Percentiles rank a stretch among this genome's conserved stretches.
Evolutionary conservation across 2,888 invertebrate genomes (phyloP).

Genomic region (Cephalotes varians): DNA sequence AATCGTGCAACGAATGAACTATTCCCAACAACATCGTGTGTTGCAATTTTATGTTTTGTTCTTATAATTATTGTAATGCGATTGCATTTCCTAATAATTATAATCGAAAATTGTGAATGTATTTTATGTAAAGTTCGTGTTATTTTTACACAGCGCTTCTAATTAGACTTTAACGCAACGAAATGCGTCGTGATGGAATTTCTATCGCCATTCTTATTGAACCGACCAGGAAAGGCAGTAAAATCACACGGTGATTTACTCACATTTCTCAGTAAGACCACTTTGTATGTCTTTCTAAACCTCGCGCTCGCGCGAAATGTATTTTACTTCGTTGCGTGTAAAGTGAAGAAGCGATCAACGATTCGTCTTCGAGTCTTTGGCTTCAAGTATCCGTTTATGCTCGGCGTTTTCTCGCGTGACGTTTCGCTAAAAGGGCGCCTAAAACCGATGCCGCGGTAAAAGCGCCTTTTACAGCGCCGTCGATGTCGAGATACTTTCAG

Average conservation of each 20-base stretch:
- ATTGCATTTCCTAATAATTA: not conserved
- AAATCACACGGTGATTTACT: constrained; percentile 13
- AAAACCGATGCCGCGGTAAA: constrained; percentile 20
- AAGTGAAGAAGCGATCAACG: not conserved
- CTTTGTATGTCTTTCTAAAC: not conserved
- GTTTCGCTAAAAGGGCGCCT: not conserved
- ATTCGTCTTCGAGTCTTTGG: not conserved
- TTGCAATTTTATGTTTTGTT: not conserved
- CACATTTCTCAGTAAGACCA: not conserved
- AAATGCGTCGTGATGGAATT: not conserved
- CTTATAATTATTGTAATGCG: not conserved
- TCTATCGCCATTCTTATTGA: constrained; percentile 10
- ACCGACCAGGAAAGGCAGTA: not conserved
- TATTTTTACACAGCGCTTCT: not conserved
- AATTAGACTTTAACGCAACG: not conserved
- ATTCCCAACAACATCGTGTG: not conserved
- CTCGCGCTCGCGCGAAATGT: not conserved
- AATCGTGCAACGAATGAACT: not conserved
- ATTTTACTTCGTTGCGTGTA: not conserved
- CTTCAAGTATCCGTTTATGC: constrained; percentile 10
- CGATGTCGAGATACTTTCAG: constrained; percentile 34
- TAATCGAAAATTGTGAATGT: not conserved
- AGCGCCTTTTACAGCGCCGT: constrained; percentile 22
- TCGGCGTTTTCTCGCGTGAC: not conserved
- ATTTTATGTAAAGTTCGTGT: not conserved